phyloP scores from a whole-genome alignment of 2,888 invertebrate genomes.

The Operophtera brumata region DNA sequence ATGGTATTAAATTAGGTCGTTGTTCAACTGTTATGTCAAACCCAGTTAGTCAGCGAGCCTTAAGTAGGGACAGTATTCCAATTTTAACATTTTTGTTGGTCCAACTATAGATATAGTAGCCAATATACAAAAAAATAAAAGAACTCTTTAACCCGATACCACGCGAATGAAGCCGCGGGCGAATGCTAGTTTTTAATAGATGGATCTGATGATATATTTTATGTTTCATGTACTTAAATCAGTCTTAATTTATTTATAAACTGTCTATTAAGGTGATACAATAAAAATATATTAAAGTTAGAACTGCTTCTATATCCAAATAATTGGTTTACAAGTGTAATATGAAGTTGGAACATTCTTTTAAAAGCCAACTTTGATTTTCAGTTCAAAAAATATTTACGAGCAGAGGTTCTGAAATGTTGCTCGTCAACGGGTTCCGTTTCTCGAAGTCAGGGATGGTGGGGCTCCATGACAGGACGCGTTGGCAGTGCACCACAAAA shows the following conservation, averaged over 20 bases:
- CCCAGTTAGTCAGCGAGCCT: no score
- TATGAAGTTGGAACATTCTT: not conserved
- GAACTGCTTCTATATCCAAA: no score
- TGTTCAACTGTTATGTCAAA: no score
- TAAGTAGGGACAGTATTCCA: no score
- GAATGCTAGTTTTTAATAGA: not conserved
- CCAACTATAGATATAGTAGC: no score
- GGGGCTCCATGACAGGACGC: not conserved
- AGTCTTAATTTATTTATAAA: not conserved
- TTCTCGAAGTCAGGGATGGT: slow-evolving; percentile 9
- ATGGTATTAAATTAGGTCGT: no score
- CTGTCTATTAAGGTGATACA: not conserved
- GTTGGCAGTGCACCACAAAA: slow-evolving; percentile 26
- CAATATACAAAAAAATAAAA: no score
- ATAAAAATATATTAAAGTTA: not conserved
- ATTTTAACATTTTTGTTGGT: no score
- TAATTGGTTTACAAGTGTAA: no score
- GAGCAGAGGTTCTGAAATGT: slow-evolving; percentile 7
- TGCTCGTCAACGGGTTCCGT: slow-evolving; percentile 9
- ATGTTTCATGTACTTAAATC: not conserved
- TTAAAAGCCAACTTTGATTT: not conserved
- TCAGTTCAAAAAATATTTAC: slow-evolving; percentile 1
- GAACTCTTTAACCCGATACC: no score
- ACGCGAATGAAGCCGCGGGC: no score
- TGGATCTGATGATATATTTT: not conserved